Conservation (phyloP, 2,888 invertebrate genomes). For the Pseudanteris insignis region DNA sequence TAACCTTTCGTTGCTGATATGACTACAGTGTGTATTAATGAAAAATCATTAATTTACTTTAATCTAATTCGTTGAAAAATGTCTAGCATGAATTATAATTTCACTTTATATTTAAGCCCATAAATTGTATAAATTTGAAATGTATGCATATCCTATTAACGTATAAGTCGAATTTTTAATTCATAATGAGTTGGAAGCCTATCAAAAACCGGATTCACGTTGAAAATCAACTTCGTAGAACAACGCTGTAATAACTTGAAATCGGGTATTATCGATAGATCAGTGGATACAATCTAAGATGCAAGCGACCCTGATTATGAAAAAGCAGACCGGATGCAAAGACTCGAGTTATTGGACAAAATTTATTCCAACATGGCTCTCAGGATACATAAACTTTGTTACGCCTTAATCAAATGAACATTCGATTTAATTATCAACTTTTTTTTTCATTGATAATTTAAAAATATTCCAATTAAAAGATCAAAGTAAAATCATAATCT, state of each 20-base stretch:
- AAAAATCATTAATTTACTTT: too few relatives aligned
- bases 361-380: neutral
- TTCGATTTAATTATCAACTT: conserved; percentile 5
- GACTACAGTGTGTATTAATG: too few relatives aligned
- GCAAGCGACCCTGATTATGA: conserved; percentile 4
- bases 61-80: too few relatives aligned
- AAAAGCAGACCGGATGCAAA: conserved; percentile 9
- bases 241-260: conserved; percentile 20
- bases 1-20: too few relatives aligned
- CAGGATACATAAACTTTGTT: conserved; percentile 5
- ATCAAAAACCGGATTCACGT: conserved; percentile 22
- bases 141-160: too few relatives aligned
- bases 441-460: too few relatives aligned
- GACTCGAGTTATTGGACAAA: neutral
- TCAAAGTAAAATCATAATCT: too few relatives aligned
- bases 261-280: conserved; percentile 18
- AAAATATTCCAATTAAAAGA: too few relatives aligned
- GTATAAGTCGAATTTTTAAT: too few relatives aligned
- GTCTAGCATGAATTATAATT: too few relatives aligned
- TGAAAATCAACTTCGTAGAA: conserved; percentile 22
- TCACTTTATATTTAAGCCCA: too few relatives aligned
- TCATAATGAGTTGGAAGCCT: conserved; percentile 12
- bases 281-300: conserved; percentile 7
- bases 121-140: too few relatives aligned
- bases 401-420: conserved; percentile 3